Evolutionary conservation across 2,797 vertebrate genomes (phyloP).

Genomic region (Acipenser oxyrinchus): DNA sequence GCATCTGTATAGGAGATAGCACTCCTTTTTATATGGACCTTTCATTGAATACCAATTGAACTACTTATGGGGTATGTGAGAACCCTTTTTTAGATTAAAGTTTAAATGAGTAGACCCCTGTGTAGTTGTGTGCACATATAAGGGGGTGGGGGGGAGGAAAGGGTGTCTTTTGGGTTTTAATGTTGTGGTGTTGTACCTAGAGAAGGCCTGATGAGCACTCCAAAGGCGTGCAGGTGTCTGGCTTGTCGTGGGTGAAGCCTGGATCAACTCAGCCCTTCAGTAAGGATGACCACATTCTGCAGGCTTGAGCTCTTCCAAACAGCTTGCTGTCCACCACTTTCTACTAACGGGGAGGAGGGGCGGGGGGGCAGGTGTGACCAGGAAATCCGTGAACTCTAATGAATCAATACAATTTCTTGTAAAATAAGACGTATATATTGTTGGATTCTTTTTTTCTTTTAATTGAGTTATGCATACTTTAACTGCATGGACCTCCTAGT

Average conservation of each 20-base stretch:
- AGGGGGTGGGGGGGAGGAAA: no score
- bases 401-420: slow-evolving; percentile 51
- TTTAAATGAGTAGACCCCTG: no score
- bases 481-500: neutral
- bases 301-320: slow-evolving; percentile 59
- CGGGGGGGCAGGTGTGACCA: slow-evolving; percentile 24
- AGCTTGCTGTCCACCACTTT: slow-evolving; percentile 39
- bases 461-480: slow-evolving; percentile 3
- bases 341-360: slow-evolving; percentile 35
- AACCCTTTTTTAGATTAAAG: no score
- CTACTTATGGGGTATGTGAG: no score
- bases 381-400: slow-evolving; percentile 24
- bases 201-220: slow-evolving; percentile 86
- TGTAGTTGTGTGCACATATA: no score
- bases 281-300: slow-evolving; percentile 84
- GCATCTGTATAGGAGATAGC: no score
- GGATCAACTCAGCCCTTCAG: slow-evolving; percentile 95
- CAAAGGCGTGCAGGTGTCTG: slow-evolving; percentile 80
- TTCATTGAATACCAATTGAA: no score
- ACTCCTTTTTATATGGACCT: no score
- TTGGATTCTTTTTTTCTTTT: no score
- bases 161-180: neutral
- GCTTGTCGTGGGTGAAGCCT: slow-evolving; percentile 95
- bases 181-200: slow-evolving; percentile 49
- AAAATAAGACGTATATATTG: slow-evolving; percentile 20